Percentiles rank a stretch among this genome's conserved stretches.
These are phyloP conservation scores for Epinephelus coioides DNA, from an alignment of 2,797 vertebrate species.

Conservation along the genomic window DNA sequence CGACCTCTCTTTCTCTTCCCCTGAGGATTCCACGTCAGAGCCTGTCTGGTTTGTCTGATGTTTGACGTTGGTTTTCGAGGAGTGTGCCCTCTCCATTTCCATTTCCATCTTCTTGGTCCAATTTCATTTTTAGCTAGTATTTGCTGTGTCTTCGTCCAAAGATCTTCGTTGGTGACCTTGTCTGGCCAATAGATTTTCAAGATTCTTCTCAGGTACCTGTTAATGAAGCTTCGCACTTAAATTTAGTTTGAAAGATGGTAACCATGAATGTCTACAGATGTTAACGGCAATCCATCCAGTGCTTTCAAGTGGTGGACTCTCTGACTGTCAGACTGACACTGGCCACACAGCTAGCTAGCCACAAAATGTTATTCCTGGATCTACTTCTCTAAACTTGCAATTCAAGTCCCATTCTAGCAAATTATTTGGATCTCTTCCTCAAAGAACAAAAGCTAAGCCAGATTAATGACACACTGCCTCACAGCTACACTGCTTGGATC, in stretches of 20 bases:
- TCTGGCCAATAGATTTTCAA: no score
- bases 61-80: no score
- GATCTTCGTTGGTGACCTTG: no score
- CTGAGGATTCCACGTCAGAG: no score
- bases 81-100: no score
- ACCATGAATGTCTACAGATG: not conserved
- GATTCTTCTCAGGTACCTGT: no score
- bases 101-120: no score
- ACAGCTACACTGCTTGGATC: constrained; percentile 49
- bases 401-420: constrained; percentile 11
- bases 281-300: not conserved
- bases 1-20: no score
- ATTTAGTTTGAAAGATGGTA: not conserved
- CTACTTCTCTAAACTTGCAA: not conserved
- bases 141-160: no score
- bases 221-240: no score
- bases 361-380: not conserved
- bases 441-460: constrained; percentile 25
- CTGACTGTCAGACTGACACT: not conserved
- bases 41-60: no score
- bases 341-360: not conserved
- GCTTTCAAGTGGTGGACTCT: not conserved
- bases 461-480: constrained; percentile 48
- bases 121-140: no score
- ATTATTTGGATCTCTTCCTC: constrained; percentile 37